A percentile compares a stretch with the other conserved stretches of the same genome.
phyloP scores from a whole-genome alignment of 2,888 invertebrate species.

The Eutolmus rufibarbis region DNA sequence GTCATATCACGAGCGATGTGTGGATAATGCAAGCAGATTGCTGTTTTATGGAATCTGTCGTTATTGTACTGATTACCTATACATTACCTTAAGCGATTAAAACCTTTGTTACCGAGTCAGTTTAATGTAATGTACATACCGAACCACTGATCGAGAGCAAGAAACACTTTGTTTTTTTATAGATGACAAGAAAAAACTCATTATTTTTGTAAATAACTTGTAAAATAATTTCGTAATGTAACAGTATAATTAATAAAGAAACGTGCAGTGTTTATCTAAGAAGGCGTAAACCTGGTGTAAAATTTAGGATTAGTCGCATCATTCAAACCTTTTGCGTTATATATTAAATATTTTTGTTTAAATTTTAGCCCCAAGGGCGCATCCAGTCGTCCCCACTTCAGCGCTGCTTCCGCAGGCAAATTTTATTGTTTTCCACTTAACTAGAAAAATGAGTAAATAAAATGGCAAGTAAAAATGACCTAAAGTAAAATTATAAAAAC shows the following conservation, averaged over 20 bases:
- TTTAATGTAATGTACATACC: conserved; percentile 22
- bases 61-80: conserved; percentile 35
- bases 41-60: conserved; percentile 29
- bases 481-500: conserved; percentile 22
- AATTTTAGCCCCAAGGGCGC: not conserved
- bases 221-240: conserved; percentile 31
- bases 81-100: conserved; percentile 7
- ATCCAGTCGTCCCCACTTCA: not conserved
- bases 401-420: not conserved
- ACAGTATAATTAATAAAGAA: conserved; percentile 8
- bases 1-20: conserved; percentile 35
- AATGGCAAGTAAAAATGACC: not conserved
- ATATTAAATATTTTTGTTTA: not conserved
- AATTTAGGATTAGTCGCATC: conserved; percentile 15
- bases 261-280: conserved; percentile 10
- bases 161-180: conserved; percentile 11
- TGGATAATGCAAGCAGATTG: conserved; percentile 17
- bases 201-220: conserved; percentile 38
- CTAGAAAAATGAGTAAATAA: not conserved
- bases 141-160: not conserved
- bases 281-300: conserved; percentile 5
- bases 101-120: conserved; percentile 8
- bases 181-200: not conserved
- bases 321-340: not conserved
- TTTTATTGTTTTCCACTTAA: conserved; percentile 7